Conservation (phyloP, 2,888 invertebrate genomes). For the Melanotus villosus region DNA sequence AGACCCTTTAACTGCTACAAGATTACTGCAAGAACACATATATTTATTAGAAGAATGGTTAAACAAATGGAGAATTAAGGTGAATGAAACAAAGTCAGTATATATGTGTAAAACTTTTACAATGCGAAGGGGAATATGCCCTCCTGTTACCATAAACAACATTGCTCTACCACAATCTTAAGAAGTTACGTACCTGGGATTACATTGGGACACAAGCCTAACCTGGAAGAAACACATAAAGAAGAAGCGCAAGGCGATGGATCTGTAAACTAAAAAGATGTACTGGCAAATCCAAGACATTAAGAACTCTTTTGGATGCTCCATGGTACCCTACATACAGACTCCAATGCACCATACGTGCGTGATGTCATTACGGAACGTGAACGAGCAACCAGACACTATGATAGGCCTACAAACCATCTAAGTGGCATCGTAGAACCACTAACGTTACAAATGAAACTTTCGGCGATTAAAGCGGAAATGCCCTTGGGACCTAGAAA, state of each 20-base stretch:
- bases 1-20: too few relatives aligned
- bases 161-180: conserved; percentile 8
- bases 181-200: neutral
- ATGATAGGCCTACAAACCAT: neutral
- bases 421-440: neutral
- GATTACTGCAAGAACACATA: too few relatives aligned
- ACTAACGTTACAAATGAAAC: neutral
- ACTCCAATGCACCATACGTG: neutral
- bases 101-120: conserved; percentile 48
- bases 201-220: conserved; percentile 16
- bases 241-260: conserved; percentile 39
- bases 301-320: conserved; percentile 25
- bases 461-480: neutral
- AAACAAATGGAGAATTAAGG: too few relatives aligned
- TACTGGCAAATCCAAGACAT: conserved; percentile 32
- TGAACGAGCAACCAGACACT: too few relatives aligned
- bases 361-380: too few relatives aligned
- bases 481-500: too few relatives aligned
- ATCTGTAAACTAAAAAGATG: conserved; percentile 20
- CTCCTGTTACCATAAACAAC: too few relatives aligned
- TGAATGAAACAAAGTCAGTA: too few relatives aligned
- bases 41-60: too few relatives aligned
- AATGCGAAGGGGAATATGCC: conserved; percentile 24
- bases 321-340: conserved; percentile 8
- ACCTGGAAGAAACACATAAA: conserved; percentile 42